Conservation (phyloP, 1,140 invertebrate species). For the Fopius arisanus region DNA sequence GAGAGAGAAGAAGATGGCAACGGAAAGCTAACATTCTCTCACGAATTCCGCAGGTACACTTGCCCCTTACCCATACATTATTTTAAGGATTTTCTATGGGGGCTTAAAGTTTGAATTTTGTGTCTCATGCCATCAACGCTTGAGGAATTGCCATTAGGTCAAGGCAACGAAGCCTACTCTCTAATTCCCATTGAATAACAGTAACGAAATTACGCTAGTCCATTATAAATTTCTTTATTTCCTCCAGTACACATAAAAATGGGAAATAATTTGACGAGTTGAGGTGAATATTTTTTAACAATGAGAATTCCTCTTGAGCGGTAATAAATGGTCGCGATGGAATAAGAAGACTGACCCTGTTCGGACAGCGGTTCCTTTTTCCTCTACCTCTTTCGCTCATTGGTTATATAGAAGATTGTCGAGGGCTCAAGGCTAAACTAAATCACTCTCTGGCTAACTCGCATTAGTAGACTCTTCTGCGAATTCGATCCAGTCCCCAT, state of each 20-base stretch:
- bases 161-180: conserved; percentile 5
- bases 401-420: not conserved
- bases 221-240: not conserved
- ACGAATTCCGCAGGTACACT: conserved; percentile 16
- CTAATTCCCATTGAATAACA: not conserved
- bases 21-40: conserved; percentile 11
- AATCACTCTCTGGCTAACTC: conserved; percentile 25
- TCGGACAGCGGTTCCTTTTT: conserved; percentile 10
- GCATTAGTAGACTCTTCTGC: conserved; percentile 26
- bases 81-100: not conserved
- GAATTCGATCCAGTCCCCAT: conserved; percentile 14
- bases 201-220: not conserved
- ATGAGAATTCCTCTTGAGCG: not conserved
- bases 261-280: not conserved
- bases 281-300: not conserved
- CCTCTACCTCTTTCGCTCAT: conserved; percentile 12
- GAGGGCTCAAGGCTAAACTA: conserved; percentile 21
- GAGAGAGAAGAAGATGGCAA: not conserved
- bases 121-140: not conserved
- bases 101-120: not conserved
- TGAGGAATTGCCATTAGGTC: not conserved
- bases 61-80: not conserved
- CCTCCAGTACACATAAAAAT: not conserved
- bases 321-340: conserved; percentile 6
- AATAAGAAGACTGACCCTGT: conserved; percentile 11